Evolutionary conservation across 2,888 invertebrate genomes (phyloP).

Genomic region (Andrena chrysosceles): DNA sequence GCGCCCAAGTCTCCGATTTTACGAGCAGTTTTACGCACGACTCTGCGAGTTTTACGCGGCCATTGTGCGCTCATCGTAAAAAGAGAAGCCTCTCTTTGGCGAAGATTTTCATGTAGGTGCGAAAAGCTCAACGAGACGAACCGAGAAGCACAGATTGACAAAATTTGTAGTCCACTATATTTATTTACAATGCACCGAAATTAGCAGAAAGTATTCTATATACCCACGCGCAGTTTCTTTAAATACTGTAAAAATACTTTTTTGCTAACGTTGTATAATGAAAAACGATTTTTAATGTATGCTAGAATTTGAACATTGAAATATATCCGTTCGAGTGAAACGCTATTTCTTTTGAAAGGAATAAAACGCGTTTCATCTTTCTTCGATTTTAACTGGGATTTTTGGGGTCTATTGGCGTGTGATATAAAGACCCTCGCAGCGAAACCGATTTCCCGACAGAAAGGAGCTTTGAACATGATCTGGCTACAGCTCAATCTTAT

Average conservation of each 20-base stretch:
- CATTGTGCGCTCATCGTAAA: slow-evolving; percentile 5
- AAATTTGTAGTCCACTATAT: too few species aligned
- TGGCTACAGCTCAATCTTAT: slow-evolving; percentile 5
- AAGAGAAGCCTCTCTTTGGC: neutral
- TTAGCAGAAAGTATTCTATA: too few species aligned
- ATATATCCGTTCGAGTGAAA: neutral
- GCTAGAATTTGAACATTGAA: neutral
- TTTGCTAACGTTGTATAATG: neutral
- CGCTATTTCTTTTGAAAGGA: slow-evolving; percentile 8
- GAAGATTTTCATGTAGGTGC: slow-evolving; percentile 1
- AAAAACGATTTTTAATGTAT: neutral
- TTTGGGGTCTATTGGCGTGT: neutral
- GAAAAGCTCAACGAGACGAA: too few species aligned
- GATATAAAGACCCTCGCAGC: neutral
- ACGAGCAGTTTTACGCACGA: slow-evolving; percentile 26
- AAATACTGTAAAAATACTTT: neutral
- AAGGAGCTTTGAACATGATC: neutral
- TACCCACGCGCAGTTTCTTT: too few species aligned
- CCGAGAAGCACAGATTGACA: too few species aligned
- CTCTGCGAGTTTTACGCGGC: slow-evolving; percentile 32
- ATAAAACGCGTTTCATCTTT: slow-evolving; percentile 5
- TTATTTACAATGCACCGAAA: too few species aligned
- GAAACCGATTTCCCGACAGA: neutral
- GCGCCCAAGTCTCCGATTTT: slow-evolving; percentile 24
- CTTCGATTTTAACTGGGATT: neutral